Percentiles rank a stretch among this genome's conserved stretches.
Evolutionary conservation across 2,113 vertebrate species (phyloP).

Genomic region (Menura novaehollandiae): DNA sequence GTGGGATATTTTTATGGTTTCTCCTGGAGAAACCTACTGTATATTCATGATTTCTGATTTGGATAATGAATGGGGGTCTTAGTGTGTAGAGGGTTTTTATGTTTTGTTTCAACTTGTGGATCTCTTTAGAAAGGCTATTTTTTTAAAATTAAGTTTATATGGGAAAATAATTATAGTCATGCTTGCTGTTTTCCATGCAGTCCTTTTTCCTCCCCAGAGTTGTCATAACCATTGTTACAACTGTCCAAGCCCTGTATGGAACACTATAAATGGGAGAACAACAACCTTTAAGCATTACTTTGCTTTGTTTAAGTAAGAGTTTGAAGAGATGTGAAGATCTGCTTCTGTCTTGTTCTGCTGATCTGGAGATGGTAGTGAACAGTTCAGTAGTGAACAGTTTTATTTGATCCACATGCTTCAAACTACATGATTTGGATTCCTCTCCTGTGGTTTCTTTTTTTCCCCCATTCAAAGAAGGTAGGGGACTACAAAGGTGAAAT

Average conservation of each 20-base stretch:
- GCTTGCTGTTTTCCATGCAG: not conserved
- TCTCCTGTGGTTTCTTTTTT: not conserved
- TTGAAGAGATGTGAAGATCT: not conserved
- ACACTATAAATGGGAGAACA: not conserved
- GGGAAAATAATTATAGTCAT: not conserved
- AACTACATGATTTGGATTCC: not conserved
- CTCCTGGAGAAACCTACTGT: not conserved
- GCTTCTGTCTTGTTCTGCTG: not conserved
- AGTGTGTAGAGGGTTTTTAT: accelerated
- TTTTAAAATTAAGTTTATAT: not conserved
- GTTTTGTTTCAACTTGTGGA: not conserved
- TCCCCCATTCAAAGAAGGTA: not conserved
- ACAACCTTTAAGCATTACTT: not conserved
- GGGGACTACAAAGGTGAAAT: not conserved
- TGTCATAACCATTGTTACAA: not conserved
- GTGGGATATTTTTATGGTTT: not conserved
- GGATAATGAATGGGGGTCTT: not conserved
- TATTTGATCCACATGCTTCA: not conserved
- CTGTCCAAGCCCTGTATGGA: not conserved
- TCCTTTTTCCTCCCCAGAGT: not conserved
- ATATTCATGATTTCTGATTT: not conserved
- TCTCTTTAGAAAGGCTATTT: not conserved
- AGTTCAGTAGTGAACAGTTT: not conserved
- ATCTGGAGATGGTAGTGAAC: not conserved
- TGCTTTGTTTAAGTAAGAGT: not conserved